Base-by-base conservation (phyloP, 2,888 invertebrate genomes). In the Leistus spinibarbis region DNA sequence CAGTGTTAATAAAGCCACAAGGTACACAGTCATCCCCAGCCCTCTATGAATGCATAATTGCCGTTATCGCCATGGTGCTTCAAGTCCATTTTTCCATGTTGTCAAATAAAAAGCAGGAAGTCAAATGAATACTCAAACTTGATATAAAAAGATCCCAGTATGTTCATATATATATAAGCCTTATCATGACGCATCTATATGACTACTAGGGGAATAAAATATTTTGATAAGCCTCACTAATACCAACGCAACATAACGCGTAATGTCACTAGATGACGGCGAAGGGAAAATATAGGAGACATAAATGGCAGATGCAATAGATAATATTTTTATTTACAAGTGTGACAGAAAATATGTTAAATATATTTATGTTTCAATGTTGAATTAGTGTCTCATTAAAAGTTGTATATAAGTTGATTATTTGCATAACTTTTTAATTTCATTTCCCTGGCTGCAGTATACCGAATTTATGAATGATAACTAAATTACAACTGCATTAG, bases 191-290 rank as follows among this genome's bases (percentile, higher is more conserved):
- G 16, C 19, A 69, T 69, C 69, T 69, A 69, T 69, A 69, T 23
- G 60, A 19, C 69, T 27, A 60, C 69, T 69, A 40, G 27, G 69
- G 69, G 69, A 69, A 69, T 60, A 60, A 60, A 69, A 69, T 1
- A 10, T 69, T 69, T 57, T 27, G 69, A 69, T 69, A 69, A 69
- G 57, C 57, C 60, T 40, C 40, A 16, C 68, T 56, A 68, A n/a
- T n/a, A n/a, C n/a, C n/a, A n/a, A n/a, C n/a, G n/a, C n/a, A 40
- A 5, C 40, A 40, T 7, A 40, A 40, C 13, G n/a, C n/a, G 40
- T 40, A 40, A 40, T 40, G 3, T 4, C 40, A 40, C 40, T 40
- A 40, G 7, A 40, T 40, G 40, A 40, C 13, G 40, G 40, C 40
- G 40, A 40, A 40, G 40, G 40, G 40, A 40, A 40, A 40, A 40